These are phyloP conservation scores for Agapornis canus DNA, from an alignment of 2,797 vertebrate species.

Conservation along the genomic window DNA sequence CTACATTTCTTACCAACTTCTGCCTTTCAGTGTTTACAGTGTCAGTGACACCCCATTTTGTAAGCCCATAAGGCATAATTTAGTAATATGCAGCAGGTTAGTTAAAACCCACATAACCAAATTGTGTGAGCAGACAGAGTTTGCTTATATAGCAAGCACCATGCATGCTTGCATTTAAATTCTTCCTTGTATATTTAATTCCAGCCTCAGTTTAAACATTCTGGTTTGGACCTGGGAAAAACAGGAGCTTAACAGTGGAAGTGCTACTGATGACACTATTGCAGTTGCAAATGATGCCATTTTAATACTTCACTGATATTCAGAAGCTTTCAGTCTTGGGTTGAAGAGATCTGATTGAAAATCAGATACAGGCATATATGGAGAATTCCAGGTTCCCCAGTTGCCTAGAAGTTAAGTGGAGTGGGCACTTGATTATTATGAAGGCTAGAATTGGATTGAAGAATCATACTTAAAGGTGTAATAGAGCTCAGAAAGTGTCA, in stretches of 20 bases:
- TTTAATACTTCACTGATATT: constrained; percentile 65
- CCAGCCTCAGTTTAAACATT: not conserved
- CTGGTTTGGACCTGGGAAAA: not conserved
- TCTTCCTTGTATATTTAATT: not conserved
- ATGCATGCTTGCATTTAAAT: not conserved
- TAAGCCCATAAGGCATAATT: not conserved
- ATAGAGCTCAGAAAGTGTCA: constrained; percentile 79
- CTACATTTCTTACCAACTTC: not conserved
- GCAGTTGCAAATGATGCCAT: constrained; percentile 44
- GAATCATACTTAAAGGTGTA: constrained; percentile 80
- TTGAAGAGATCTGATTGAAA: constrained; percentile 81
- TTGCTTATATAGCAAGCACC: not conserved
- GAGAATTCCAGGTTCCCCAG: constrained; percentile 72
- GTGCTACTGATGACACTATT: not conserved
- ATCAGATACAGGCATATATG: constrained; percentile 71
- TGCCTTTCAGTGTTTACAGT: rapidly evolving
- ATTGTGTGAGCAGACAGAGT: not conserved
- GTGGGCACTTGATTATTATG: constrained; percentile 84
- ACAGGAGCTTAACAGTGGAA: not conserved
- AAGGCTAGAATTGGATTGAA: constrained; percentile 81
- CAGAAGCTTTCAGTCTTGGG: constrained; percentile 68
- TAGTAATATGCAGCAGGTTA: not conserved
- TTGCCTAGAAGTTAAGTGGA: constrained; percentile 79
- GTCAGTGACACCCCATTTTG: not conserved
- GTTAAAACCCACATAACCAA: not conserved